Conservation (phyloP, 1,140 invertebrate species). For the Drosophila neocordata region DNA sequence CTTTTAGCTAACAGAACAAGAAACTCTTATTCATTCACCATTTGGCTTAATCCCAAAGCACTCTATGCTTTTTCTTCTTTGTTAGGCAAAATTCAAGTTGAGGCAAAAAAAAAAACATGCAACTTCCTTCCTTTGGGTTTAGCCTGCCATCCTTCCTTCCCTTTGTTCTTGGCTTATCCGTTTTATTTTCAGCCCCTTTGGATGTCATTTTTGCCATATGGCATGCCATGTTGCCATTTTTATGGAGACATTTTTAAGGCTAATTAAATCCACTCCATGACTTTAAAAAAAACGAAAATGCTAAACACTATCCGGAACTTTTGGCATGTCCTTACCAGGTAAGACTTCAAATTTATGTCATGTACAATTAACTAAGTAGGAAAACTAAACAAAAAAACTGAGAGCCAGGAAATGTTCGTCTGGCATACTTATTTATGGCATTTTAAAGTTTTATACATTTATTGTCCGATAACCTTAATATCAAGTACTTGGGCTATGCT, state of each 20-base stretch:
- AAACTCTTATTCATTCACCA: neutral
- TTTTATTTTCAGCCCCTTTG: neutral
- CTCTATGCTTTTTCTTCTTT: neutral
- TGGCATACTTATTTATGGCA: constrained; percentile 64
- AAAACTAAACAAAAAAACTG: constrained; percentile 11
- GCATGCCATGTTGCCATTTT: constrained; percentile 68
- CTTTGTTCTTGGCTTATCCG: constrained; percentile 42
- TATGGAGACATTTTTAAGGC: constrained; percentile 62
- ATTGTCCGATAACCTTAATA: constrained; percentile 29
- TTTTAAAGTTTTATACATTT: constrained; percentile 46
- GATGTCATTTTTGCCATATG: constrained; percentile 46
- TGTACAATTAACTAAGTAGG: constrained; percentile 55
- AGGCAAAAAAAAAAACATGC: constrained; percentile 56
- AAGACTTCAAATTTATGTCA: constrained; percentile 58
- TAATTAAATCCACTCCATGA: constrained; percentile 71
- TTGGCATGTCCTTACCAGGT: constrained; percentile 1
- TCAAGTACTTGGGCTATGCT: constrained; percentile 19
- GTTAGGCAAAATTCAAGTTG: constrained; percentile 66
- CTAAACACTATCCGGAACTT: constrained; percentile 76
- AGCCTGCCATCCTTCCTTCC: constrained; percentile 33
- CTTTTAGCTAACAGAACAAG: neutral
- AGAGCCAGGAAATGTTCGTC: constrained; percentile 49
- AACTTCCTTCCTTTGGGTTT: constrained; percentile 51
- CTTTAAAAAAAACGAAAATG: constrained; percentile 51
- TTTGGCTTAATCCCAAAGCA: constrained; percentile 37